Evolutionary conservation across 2,797 vertebrate species (phyloP).

Genomic region (Galagoides demidoff): DNA sequence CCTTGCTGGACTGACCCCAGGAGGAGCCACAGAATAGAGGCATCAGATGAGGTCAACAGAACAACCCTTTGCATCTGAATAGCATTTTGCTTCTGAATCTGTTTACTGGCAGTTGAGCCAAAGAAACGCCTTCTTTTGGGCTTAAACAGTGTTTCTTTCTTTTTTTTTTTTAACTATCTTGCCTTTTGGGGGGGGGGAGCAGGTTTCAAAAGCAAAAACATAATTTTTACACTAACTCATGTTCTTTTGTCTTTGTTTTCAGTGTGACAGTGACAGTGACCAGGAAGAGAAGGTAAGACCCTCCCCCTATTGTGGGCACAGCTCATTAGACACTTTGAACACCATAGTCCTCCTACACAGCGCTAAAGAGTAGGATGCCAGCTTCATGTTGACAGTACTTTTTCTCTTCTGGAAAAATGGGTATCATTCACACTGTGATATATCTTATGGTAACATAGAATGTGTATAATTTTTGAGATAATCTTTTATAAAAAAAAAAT

Average conservation of each 20-base stretch:
- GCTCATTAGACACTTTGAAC: no score
- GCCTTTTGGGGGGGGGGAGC: no score
- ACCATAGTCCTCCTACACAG: accelerated
- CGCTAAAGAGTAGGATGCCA: background rate
- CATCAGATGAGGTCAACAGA: background rate
- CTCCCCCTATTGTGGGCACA: background rate
- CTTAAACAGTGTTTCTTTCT: background rate
- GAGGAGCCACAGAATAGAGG: background rate
- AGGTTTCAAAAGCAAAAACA: background rate
- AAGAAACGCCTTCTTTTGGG: background rate
- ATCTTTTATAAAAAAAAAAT: background rate
- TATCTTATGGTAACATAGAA: background rate
- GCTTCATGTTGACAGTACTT: background rate
- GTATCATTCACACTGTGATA: background rate
- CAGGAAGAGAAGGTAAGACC: conserved; percentile 96
- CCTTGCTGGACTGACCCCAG: background rate
- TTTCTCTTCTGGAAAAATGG: background rate
- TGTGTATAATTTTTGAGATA: background rate
- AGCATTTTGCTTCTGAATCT: no score
- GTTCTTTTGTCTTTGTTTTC: conserved; percentile 82
- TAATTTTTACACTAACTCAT: conserved; percentile 60
- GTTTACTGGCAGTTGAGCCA: background rate
- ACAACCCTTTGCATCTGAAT: background rate
- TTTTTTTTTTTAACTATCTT: background rate
- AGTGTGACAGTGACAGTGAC: conserved; percentile 98